Evolutionary conservation across 1,140 invertebrate species (phyloP).

Genomic region (Carposina sasakii): DNA sequence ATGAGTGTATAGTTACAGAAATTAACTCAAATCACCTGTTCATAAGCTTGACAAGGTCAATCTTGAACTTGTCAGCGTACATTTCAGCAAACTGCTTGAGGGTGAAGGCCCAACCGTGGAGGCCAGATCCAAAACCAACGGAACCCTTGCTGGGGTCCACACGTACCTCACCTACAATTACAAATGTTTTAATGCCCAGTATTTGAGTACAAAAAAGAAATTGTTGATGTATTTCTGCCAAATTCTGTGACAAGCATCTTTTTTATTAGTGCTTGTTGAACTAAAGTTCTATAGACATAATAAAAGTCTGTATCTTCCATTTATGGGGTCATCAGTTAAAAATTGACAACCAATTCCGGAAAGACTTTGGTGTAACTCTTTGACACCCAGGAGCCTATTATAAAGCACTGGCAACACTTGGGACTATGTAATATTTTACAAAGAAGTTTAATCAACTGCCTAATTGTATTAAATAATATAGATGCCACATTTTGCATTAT

Average conservation of each 20-base stretch:
- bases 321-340: slow-evolving; percentile 37
- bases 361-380: slow-evolving; percentile 41
- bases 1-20: too few relatives aligned
- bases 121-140: slow-evolving; percentile 98
- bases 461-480: too few relatives aligned
- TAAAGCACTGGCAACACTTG: slow-evolving; percentile 44
- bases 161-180: slow-evolving; percentile 90
- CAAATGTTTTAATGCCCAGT: too few relatives aligned
- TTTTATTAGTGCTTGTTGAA: too few relatives aligned
- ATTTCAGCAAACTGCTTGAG: slow-evolving; percentile 99
- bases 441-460: too few relatives aligned
- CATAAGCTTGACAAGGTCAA: slow-evolving; percentile 98
- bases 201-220: too few relatives aligned
- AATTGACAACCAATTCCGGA: slow-evolving; percentile 43
- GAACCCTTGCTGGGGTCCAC: slow-evolving; percentile 98
- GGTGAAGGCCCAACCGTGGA: slow-evolving; percentile 99
- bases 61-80: slow-evolving; percentile 99
- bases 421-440: too few relatives aligned
- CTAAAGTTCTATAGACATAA: too few relatives aligned
- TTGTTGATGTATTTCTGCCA: too few relatives aligned
- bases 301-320: slow-evolving; percentile 46
- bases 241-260: too few relatives aligned
- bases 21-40: slow-evolving; percentile 80
- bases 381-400: slow-evolving; percentile 43
- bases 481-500: too few relatives aligned